These are phyloP conservation scores for Athalia cordata DNA, from an alignment of 2,888 invertebrate genomes.

Conservation along the genomic window DNA sequence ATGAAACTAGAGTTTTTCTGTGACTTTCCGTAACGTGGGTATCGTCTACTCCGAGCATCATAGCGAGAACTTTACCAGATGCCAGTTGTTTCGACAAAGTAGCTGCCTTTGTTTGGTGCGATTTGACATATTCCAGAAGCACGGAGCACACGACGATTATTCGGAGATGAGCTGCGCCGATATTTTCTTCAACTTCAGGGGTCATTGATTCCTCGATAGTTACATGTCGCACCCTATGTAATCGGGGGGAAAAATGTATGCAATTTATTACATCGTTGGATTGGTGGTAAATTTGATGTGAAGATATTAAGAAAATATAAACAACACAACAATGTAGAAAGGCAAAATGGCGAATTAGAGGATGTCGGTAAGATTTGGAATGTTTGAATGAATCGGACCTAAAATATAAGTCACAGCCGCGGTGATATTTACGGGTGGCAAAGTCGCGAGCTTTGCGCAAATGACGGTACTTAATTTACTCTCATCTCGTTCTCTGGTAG, in stretches of 20 bases:
- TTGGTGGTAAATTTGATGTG: too few species aligned
- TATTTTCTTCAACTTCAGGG: constrained; percentile 76
- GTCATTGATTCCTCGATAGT: constrained; percentile 81
- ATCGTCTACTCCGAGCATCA: constrained; percentile 87
- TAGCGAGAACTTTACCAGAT: constrained; percentile 85
- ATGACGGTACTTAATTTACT: constrained; percentile 43
- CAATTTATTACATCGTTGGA: neutral
- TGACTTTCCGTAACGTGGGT: constrained; percentile 82
- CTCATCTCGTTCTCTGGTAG: constrained; percentile 26
- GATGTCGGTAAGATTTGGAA: too few species aligned
- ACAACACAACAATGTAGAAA: neutral
- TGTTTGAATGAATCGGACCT: too few species aligned
- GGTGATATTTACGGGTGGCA: neutral
- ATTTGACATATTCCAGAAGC: constrained; percentile 79
- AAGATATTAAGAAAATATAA: neutral
- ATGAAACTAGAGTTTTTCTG: constrained; percentile 81
- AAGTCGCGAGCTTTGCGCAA: constrained; percentile 14
- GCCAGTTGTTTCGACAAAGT: constrained; percentile 78
- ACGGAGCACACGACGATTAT: constrained; percentile 88
- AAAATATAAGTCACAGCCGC: too few species aligned
- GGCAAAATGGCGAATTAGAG: too few species aligned
- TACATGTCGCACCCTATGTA: constrained; percentile 82
- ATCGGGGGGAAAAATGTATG: neutral
- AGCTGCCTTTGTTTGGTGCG: constrained; percentile 75
- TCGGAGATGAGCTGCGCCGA: constrained; percentile 83